Evolutionary conservation across 2,113 vertebrate species (phyloP).

Genomic region (Tachuris rubrigastra): DNA sequence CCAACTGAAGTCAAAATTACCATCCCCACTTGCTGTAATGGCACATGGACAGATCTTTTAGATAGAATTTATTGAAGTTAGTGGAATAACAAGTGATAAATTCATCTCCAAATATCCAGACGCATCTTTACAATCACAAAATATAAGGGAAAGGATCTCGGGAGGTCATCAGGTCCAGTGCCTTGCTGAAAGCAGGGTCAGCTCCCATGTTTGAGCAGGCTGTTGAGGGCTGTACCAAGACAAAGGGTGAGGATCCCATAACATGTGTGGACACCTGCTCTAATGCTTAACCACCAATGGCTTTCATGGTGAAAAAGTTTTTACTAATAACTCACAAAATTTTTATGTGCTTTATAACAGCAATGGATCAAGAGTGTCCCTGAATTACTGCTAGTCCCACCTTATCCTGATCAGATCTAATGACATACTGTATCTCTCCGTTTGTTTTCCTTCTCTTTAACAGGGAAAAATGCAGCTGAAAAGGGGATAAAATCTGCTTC

Average conservation of each 20-base stretch:
- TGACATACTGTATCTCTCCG: background rate
- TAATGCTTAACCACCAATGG: background rate
- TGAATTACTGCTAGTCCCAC: background rate
- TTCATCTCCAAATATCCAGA: background rate
- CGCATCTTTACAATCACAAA: background rate
- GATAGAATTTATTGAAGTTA: background rate
- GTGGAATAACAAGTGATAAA: background rate
- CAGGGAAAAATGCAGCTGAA: background rate
- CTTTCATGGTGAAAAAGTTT: background rate
- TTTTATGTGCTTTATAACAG: background rate
- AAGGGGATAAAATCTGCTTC: background rate
- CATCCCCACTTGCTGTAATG: background rate
- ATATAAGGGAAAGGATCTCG: background rate
- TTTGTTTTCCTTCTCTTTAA: background rate
- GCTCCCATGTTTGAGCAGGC: background rate
- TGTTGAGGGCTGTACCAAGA: background rate
- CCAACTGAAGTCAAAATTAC: constrained; percentile 23
- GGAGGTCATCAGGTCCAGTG: background rate
- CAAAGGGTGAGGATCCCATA: background rate
- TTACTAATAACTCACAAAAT: background rate
- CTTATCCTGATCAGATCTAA: background rate
- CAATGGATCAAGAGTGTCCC: background rate
- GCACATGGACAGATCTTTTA: background rate
- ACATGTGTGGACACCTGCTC: background rate
- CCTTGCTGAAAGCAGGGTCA: background rate